Evolutionary conservation across 2,888 invertebrate genomes (phyloP), one percentile per base, ranked within the genome.

Genomic region (Merodon equestris): DNA sequence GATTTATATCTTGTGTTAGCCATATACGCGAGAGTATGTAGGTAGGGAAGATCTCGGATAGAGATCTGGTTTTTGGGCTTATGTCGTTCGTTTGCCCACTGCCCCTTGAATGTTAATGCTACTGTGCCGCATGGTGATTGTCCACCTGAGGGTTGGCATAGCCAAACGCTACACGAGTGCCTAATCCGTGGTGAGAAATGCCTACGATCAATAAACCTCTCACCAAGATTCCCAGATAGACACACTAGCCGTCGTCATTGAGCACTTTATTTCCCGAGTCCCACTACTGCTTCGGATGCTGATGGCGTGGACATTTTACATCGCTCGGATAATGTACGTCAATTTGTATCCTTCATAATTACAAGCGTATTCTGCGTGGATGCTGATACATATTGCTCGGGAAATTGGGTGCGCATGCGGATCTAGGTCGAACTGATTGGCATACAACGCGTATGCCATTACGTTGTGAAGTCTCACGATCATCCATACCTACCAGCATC

Each of bases 331-430:
- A 70, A 79, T 79, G 79, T 79, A 48, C 45, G 60, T 74, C 79
- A 73, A 79, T 79, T 79, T 79, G 79, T 79, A 79, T 70, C 74
- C 64, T 79, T 79, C 79, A 79, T 74, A 79, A 77, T 73, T 77
- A 73, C 67, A 68, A 73, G 63, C 53, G 67, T 68, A 53, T 67
- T 63, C 61, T 61, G 66, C 67, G 66, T 68, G 68, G 61, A 36
- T 10, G 67, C 36, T 18, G 9, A 9, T n/a, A 48, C 48, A 51
- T 27, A 7, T 27, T 27, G 27, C 27, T 27, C 27, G 7, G 27
- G 27, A 7, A 27, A 27, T 27, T 27, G 27, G 27, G 27, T 27
- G 27, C 27, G 9, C 40, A 19, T 1, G 54, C 75, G 27, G 75
- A 76, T 9, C 50, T 15, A 54, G 75, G 17, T 9, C 9, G 12